Evolutionary conservation across 92 coral and sea anemone species (phyloP).

Genomic region (Porites lobata): DNA sequence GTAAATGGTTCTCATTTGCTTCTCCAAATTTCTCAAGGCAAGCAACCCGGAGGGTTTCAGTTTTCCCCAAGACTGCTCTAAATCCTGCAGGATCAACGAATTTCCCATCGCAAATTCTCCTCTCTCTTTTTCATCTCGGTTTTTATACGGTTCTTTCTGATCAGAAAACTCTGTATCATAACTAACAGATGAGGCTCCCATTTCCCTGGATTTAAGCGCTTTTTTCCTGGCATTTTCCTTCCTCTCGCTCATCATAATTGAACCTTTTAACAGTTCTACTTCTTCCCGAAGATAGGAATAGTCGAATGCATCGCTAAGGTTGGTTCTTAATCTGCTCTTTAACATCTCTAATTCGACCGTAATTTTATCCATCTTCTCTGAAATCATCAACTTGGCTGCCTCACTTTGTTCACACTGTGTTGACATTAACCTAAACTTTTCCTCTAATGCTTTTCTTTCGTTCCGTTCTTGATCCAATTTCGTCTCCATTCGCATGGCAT

Average conservation of each 20-base stretch:
- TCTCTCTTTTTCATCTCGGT: not conserved
- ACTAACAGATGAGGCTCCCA: not conserved
- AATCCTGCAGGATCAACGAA: not conserved
- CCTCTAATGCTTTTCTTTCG: conserved; percentile 4
- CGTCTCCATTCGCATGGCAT: conserved; percentile 18
- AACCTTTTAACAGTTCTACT: conserved; percentile 9
- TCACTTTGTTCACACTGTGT: not conserved
- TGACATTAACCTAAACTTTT: not conserved
- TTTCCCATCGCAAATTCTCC: not conserved
- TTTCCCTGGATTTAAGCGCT: not conserved
- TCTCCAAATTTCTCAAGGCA: not conserved
- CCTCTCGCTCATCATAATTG: not conserved
- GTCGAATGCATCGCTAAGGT: not conserved
- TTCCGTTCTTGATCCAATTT: conserved; percentile 5
- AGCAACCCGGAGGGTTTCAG: not conserved
- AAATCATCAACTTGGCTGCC: not conserved
- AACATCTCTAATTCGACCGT: not conserved
- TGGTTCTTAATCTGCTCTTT: not conserved
- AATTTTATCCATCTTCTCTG: not conserved
- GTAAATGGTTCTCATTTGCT: not conserved
- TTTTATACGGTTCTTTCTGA: not conserved
- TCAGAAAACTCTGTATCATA: not conserved
- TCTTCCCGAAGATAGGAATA: conserved; percentile 1
- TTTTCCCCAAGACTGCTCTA: not conserved
- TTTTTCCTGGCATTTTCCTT: not conserved